Evolutionary conservation across 2,797 vertebrate genomes (phyloP).

Genomic region (Chloroceryle amazona): DNA sequence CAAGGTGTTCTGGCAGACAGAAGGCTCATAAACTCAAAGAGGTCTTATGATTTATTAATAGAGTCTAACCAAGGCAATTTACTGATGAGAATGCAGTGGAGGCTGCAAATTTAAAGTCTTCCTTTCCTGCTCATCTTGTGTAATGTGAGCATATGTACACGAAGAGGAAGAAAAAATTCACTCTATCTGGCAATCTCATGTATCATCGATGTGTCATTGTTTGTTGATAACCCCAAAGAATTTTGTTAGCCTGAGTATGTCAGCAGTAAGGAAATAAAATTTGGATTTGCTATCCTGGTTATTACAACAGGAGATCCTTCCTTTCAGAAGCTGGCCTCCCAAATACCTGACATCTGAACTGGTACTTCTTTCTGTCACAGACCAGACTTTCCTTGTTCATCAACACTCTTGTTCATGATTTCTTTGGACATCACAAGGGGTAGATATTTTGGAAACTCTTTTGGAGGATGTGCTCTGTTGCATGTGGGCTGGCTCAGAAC

Average conservation of each 20-base stretch:
- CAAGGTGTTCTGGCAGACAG: neutral
- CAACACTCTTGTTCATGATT: neutral
- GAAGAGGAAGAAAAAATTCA: neutral
- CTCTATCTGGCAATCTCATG: neutral
- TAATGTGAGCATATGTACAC: neutral
- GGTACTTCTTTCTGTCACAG: neutral
- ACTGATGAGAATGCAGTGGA: neutral
- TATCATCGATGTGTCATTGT: neutral
- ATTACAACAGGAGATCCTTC: neutral
- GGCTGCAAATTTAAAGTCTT: neutral
- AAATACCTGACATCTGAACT: neutral
- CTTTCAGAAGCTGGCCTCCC: neutral
- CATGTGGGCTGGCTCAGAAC: rapidly evolving
- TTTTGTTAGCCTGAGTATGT: neutral
- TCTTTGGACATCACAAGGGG: neutral
- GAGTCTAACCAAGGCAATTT: neutral
- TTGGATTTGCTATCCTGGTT: neutral
- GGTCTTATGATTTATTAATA: neutral
- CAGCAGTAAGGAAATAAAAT: neutral
- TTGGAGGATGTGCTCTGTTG: neutral
- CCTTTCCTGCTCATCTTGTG: neutral
- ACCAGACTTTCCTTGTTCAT: neutral
- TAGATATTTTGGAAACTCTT: neutral
- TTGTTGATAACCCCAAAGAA: neutral
- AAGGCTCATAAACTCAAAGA: neutral